Evolutionary conservation across 2,113 vertebrate species (phyloP), one percentile per base, ranked within the genome.

Genomic region (Cavia porcellus): DNA sequence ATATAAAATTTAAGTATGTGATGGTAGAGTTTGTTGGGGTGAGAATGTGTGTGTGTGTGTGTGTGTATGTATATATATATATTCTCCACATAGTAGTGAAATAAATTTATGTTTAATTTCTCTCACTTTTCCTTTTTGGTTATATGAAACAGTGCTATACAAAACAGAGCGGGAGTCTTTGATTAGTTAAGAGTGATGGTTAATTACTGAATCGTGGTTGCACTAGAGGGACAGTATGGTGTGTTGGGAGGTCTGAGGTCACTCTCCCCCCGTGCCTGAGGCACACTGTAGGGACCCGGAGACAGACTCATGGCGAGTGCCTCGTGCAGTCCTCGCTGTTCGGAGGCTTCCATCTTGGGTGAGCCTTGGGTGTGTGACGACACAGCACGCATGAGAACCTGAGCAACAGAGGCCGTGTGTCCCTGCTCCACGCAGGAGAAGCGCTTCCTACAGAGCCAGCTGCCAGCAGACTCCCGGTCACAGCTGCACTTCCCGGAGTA

Each of bases 101-200:
- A 42, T 45, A 84, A 92, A 84, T 59, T 66, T 25, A 25, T 85
- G 17, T 66, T 89, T 62, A 88, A 50, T 74, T 96, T 89, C 89
- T 97, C 30, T 38, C 1, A 24, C 75, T 94, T 87, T 89, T 32
- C 25, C 30, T 5, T 28, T 7, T 93, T 83, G 45, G 19, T 86
- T 82, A 64, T 90, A 88, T 94, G 47, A 42, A 72, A 4, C 14
- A 79, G 25, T 5, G 24, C 28, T 38, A 77, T 89, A 32, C 86
- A 45, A 84, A 91, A 94, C 57, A 92, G 38, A 52, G 6, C 9
- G 1, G 47, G 30, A 28, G 47, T 52, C 30, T 55, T 50, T 30
- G 35, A 62, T 35, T 55, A 80, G 47, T 35, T 62, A 84, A n/a
- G 32, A 38, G 17, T 70, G n/a, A 70, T 38, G 50, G 28, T 50